A percentile compares a stretch with the other conserved stretches of the same genome.
Conservation (phyloP, 2,113 vertebrate genomes). For the Lasiurus borealis region DNA sequence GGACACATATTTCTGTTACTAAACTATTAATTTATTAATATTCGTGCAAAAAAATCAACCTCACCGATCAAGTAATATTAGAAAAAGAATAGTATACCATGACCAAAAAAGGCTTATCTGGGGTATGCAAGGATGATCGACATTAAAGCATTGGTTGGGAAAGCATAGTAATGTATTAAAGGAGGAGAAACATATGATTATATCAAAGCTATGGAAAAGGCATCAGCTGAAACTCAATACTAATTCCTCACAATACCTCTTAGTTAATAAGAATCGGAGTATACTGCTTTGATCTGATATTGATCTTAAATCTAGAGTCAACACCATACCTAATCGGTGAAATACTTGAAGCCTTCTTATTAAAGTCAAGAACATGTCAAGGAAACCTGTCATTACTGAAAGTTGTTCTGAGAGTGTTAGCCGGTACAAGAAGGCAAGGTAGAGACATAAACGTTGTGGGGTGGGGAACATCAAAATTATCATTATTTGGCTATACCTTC, state of each 20-base stretch:
- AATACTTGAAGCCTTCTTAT: background rate
- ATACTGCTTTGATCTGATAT: background rate
- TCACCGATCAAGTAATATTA: background rate
- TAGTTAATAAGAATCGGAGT: background rate
- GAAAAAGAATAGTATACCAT: background rate
- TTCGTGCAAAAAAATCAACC: background rate
- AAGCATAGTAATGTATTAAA: background rate
- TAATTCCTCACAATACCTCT: background rate
- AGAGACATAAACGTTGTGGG: background rate
- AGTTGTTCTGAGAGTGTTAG: background rate
- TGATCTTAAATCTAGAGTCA: conserved; percentile 12
- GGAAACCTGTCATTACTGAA: background rate
- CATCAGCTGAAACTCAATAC: background rate
- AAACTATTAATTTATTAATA: conserved; percentile 11
- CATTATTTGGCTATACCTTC: too few relatives aligned
- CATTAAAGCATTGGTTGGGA: conserved; percentile 15
- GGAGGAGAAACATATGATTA: background rate
- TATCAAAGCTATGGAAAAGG: conserved; percentile 6
- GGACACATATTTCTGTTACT: conserved; percentile 19
- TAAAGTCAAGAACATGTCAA: background rate
- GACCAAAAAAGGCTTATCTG: background rate
- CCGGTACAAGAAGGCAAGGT: background rate
- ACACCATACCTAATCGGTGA: background rate
- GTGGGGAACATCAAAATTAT: background rate
- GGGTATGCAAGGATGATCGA: background rate